Evolutionary conservation across 2,113 vertebrate genomes (phyloP).

Genomic region (Narcine bancroftii): DNA sequence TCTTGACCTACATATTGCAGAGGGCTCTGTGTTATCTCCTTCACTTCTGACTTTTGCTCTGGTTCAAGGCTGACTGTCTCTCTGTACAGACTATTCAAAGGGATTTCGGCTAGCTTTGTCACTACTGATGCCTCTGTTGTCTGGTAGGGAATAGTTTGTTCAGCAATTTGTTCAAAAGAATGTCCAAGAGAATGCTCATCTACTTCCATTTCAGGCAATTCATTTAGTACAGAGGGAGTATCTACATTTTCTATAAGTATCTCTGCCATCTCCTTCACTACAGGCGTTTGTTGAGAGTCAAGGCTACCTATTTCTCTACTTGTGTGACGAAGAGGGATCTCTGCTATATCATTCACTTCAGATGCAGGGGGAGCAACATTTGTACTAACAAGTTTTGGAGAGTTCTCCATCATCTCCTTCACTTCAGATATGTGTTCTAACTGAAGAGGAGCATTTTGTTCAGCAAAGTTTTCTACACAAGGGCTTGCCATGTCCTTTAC

Average conservation of each 20-base stretch:
- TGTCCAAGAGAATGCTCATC: too few species aligned
- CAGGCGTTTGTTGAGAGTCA: background rate
- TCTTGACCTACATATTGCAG: background rate
- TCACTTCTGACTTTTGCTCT: too few species aligned
- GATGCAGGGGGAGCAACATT: background rate
- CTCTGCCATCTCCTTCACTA: background rate
- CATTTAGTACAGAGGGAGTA: too few species aligned
- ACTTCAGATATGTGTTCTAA: background rate
- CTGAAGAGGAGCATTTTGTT: background rate
- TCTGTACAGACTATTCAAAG: too few species aligned
- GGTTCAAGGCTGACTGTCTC: too few species aligned
- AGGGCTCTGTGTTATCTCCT: background rate
- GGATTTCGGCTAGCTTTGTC: too few species aligned
- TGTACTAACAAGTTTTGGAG: background rate
- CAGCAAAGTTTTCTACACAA: background rate
- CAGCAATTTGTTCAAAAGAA: too few species aligned
- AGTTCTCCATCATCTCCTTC: background rate
- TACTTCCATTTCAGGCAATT: too few species aligned
- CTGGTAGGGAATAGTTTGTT: too few species aligned
- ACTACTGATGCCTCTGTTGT: too few species aligned
- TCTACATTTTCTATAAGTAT: too few species aligned
- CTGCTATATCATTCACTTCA: background rate
- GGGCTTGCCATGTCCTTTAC: background rate
- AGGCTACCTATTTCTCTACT: background rate
- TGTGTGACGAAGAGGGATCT: background rate